These are phyloP conservation scores for Nudaria mundana DNA, from an alignment of 2,888 invertebrate genomes.

Conservation along the genomic window DNA sequence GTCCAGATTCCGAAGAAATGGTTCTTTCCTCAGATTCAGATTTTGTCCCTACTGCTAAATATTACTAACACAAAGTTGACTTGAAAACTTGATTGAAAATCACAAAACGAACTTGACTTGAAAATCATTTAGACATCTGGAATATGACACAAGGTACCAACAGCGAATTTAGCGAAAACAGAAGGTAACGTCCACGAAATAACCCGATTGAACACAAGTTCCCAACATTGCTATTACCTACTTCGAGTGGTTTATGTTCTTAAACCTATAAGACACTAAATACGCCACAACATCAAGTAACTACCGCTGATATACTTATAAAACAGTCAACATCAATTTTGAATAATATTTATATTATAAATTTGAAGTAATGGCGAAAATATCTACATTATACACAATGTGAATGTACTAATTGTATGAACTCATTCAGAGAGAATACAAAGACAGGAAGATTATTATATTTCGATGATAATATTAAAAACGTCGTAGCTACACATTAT, in stretches of 20 bases:
- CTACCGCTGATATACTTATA: conserved; percentile 80
- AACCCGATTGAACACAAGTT: conserved; percentile 13
- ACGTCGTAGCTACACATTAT: conserved; percentile 14
- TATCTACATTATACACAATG: conserved; percentile 76
- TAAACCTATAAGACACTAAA: conserved; percentile 79
- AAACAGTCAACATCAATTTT: conserved; percentile 82
- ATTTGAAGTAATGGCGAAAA: conserved; percentile 76
- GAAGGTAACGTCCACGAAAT: too few relatives aligned
- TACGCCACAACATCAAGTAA: conserved; percentile 82
- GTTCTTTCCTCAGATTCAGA: too few relatives aligned
- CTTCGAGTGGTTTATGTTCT: conserved; percentile 66
- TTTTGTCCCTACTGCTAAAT: too few relatives aligned
- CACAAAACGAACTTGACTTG: too few relatives aligned
- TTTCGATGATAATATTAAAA: conserved; percentile 17
- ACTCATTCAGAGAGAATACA: conserved; percentile 46
- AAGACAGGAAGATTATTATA: conserved; percentile 33
- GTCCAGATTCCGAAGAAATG: too few relatives aligned
- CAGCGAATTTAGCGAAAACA: too few relatives aligned
- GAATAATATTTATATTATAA: conserved; percentile 76
- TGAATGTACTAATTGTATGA: conserved; percentile 53
- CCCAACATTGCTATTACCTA: conserved; percentile 19
- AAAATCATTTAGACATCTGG: too few relatives aligned
- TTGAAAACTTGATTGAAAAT: too few relatives aligned
- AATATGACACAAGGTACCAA: too few relatives aligned
- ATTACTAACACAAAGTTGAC: too few relatives aligned